Base-by-base conservation (phyloP, 2,113 vertebrate species). In the Leptodactylus fuscus region DNA sequence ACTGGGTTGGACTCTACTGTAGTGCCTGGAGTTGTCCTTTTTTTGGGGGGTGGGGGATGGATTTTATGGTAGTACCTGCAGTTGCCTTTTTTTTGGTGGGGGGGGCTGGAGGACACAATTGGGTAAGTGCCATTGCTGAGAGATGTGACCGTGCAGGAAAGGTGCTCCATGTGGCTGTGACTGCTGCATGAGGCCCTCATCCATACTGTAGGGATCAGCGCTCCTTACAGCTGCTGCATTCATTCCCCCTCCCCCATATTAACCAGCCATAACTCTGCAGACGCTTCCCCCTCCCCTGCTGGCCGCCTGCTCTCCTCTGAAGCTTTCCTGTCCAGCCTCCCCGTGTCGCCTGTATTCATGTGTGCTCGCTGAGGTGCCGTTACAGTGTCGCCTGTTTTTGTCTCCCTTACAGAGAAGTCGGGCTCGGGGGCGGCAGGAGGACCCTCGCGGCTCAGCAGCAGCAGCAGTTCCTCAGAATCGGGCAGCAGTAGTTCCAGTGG, bases 401-500 rank as follows among this genome's bases (percentile, higher is more conserved):
- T 88, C 55, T 90, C 89, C 0, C 0, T 24, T 58, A 81, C 92
- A 98, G 97, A 98, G 89, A 98, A 97, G 87, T 92, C 95, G 0
- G 90, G 94, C 82, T 90, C 94, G 0, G 83, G 91, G 0, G 89
- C 93, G 2, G 93, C 95, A 0, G 97, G 97, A 3, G 97, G 97
- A 15, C 90, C 94, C 0, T 94, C 96, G 5, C 91, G 95, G 32
- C 94, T 93, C 74, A 93, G 92, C 85, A 92, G 93, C 22, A 85
- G 91, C 92, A 96, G 95, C 94, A 95, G 93, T 71, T 97, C 96
- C 55, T 98, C 97, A 0, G 96, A 96, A 76, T 97, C 96, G 0
- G 94, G 93, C 2, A 95, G 92, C 92, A 96, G 94, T 93, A 96
- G 94, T 87, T 96, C 95, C 79, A 94, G 94, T 0, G 96, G 95